Evolutionary conservation across 1,140 invertebrate genomes (phyloP).

Genomic region (Drosophila subpulchrella): DNA sequence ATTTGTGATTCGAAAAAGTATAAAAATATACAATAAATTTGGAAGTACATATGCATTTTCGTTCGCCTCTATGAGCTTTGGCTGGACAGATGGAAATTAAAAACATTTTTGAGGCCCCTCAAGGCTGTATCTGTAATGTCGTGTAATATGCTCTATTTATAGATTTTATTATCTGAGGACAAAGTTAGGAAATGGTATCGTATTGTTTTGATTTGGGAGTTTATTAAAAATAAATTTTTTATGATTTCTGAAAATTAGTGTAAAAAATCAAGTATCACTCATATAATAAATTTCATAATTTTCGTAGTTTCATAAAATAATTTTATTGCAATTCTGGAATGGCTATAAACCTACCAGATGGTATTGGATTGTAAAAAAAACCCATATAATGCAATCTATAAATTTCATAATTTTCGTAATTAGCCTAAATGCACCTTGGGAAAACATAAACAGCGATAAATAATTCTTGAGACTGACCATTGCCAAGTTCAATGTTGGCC

Average conservation of each 20-base stretch:
- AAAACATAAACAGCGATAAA: constrained; percentile 38
- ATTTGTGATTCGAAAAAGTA: constrained; percentile 19
- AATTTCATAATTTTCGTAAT: constrained; percentile 4
- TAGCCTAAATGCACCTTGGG: constrained; percentile 23
- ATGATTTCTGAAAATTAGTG: too few species aligned
- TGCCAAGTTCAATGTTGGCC: constrained; percentile 44
- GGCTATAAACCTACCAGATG: neutral
- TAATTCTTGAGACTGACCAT: constrained; percentile 46
- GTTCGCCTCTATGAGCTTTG: neutral
- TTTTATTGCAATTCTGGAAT: neutral
- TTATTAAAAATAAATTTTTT: too few species aligned
- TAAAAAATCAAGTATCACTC: too few species aligned
- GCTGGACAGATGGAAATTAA: constrained; percentile 11
- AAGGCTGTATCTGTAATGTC: constrained; percentile 16
- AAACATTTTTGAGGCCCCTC: constrained; percentile 9
- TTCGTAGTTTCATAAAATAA: too few species aligned
- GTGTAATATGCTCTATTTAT: constrained; percentile 17
- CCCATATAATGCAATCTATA: neutral
- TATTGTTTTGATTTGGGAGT: too few species aligned
- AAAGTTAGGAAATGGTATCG: neutral
- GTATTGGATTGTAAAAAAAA: neutral
- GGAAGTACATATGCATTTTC: constrained; percentile 8
- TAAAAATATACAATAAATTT: constrained; percentile 15
- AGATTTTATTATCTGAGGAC: constrained; percentile 20
- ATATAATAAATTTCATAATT: too few species aligned